These are phyloP conservation scores for Gallirallus australis DNA, from an alignment of 2,797 vertebrate genomes.

Conservation along the genomic window DNA sequence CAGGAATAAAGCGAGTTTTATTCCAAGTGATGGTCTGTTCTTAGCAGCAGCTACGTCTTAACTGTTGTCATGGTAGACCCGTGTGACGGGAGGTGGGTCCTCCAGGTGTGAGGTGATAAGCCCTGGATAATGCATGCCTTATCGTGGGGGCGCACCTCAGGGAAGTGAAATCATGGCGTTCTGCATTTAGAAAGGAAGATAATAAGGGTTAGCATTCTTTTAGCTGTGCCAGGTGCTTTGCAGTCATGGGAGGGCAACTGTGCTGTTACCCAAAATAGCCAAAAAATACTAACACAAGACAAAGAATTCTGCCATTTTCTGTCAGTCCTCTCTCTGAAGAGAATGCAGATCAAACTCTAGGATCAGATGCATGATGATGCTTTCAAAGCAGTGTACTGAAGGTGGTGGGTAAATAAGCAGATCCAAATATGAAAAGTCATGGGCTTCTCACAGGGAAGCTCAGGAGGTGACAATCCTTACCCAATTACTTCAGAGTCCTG, in stretches of 20 bases:
- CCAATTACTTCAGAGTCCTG: accelerated
- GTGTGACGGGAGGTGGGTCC: neutral
- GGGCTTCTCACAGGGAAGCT: neutral
- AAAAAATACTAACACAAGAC: neutral
- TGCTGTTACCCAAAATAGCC: neutral
- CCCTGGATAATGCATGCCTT: neutral
- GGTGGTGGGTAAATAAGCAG: neutral
- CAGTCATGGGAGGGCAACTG: neutral
- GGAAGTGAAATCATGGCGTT: neutral
- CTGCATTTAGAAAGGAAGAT: neutral
- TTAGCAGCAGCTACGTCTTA: slow-evolving; percentile 6
- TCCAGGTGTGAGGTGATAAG: neutral
- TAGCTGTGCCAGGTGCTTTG: neutral
- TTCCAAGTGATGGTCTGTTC: slow-evolving; percentile 13
- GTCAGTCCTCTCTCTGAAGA: neutral
- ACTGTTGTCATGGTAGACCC: neutral
- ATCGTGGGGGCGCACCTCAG: neutral
- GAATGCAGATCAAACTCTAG: neutral
- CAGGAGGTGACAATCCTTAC: neutral
- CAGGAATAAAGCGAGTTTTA: slow-evolving; percentile 23
- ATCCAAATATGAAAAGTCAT: neutral
- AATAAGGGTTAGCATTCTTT: neutral
- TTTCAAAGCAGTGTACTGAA: neutral
- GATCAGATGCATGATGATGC: neutral
- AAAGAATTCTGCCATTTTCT: neutral